Evolutionary conservation across 1,140 invertebrate genomes (phyloP).

Genomic region (Zaprionus nigranus): DNA sequence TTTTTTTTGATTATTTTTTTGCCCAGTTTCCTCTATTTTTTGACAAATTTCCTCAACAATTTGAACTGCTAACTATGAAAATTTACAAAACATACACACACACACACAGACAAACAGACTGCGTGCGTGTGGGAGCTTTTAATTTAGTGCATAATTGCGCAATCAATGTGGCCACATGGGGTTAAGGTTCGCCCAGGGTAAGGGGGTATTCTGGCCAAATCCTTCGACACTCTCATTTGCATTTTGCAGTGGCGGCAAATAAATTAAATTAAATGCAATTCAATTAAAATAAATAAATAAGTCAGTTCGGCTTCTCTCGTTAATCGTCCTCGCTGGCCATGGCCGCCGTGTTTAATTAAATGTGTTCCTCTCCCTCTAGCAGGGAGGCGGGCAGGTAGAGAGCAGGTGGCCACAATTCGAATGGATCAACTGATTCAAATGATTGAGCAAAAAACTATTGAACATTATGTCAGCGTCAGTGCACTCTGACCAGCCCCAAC

Average conservation of each 20-base stretch:
- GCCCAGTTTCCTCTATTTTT: constrained; percentile 7
- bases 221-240: constrained; percentile 1
- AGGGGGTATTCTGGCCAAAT: constrained; percentile 3
- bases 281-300: constrained; percentile 54
- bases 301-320: constrained; percentile 18
- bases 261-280: constrained; percentile 48
- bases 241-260: constrained; percentile 28
- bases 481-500: neutral
- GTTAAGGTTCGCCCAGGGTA: neutral
- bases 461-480: constrained; percentile 6
- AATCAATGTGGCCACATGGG: constrained; percentile 34
- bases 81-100: constrained; percentile 13
- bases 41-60: constrained; percentile 44
- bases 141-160: constrained; percentile 59
- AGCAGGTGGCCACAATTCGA: neutral
- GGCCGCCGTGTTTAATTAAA: constrained; percentile 38
- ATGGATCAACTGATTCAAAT: constrained; percentile 24
- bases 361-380: constrained; percentile 6
- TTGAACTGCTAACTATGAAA: constrained; percentile 27
- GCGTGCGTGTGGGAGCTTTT: constrained; percentile 33
- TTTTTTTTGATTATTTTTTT: constrained; percentile 5
- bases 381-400: neutral
- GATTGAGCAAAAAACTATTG: constrained; percentile 11
- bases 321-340: constrained; percentile 12
- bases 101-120: neutral